Evolutionary conservation across 2,113 vertebrate species (phyloP), one percentile per base, ranked within the genome.

Genomic region (Mustelus asterias): DNA sequence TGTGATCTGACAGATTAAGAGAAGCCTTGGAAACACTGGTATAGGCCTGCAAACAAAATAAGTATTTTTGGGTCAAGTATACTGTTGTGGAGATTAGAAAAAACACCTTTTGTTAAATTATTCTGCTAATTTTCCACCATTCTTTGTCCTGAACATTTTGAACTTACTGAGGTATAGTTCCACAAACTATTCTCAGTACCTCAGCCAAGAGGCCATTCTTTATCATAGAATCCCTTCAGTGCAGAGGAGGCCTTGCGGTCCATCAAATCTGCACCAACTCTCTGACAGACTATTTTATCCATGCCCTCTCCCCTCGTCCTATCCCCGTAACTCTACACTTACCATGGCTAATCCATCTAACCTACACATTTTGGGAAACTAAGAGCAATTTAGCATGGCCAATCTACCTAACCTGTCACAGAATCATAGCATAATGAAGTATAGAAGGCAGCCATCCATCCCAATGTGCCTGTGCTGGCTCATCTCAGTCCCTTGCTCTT

Each of bases 1-100:
- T 98, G 96, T 99, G 99, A 97, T 99, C 99, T 0, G 98, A 98
- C 20, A 99, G 98, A 76, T 99, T 97, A 54, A 99, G 98, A 0
- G 99, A 99, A 96, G 99, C 99, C 97, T 99, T 99, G 65, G 99
- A 99, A 95, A 99, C 99, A 48, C 99, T 99, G 85, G 99, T 99
- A 97, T 99, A 99, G 48, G 99, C 99, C 99, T 99, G 95, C 44
- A 96, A 95, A 95, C 48, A 76, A 10, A 96, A 94, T 70, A 41
- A 24, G 65, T 44, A 44, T 33, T 72, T 95, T 95, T 72, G 69
- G 22, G 13, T 72, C 33, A 93, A 93, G 37, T 67, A 37, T 67
- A 37, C 7, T 93, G 0, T 37, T 80, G 20, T 5, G 16, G 16
- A 65, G 60, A 93, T 65, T 67, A 16, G 3, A 18, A 90, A 33